phyloP scores from a whole-genome alignment of 2,888 invertebrate genomes.

The Axea sp. region DNA sequence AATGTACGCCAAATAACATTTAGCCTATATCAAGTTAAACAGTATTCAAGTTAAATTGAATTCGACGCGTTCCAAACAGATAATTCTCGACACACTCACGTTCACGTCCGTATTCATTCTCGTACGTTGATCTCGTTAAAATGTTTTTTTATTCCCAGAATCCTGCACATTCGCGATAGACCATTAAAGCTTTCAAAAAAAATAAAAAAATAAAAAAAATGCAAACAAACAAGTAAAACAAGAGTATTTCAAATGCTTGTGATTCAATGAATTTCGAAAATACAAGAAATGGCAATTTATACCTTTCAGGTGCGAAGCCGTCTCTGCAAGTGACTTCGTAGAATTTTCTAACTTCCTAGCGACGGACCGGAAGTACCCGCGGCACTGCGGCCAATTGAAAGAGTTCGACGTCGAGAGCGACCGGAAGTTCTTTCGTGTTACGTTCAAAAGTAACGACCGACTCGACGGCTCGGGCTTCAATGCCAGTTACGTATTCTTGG shows the following conservation, averaged over 20 bases:
- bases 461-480: constrained; percentile 97
- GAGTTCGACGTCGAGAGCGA: constrained; percentile 93
- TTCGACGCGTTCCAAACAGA: constrained; percentile 22
- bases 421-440: constrained; percentile 95
- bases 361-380: constrained; percentile 92
- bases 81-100: constrained; percentile 5
- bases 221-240: too few relatives aligned
- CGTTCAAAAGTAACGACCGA: constrained; percentile 95
- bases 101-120: not conserved
- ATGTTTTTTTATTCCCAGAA: constrained; percentile 28
- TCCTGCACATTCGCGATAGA: not conserved
- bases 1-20: constrained; percentile 22
- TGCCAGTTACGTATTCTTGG: constrained; percentile 92
- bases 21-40: constrained; percentile 18
- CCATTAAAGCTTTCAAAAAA: constrained; percentile 11
- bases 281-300: constrained; percentile 37
- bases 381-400: constrained; percentile 92
- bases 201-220: too few relatives aligned
- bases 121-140: constrained; percentile 27
- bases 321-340: constrained; percentile 96
- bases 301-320: constrained; percentile 90
- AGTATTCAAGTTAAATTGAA: constrained; percentile 34
- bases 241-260: not conserved
- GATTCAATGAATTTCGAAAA: constrained; percentile 33
- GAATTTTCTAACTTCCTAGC: constrained; percentile 97